These are phyloP conservation scores for Brachymystax lenok DNA, from an alignment of 2,797 vertebrate genomes.

Conservation along the genomic window DNA sequence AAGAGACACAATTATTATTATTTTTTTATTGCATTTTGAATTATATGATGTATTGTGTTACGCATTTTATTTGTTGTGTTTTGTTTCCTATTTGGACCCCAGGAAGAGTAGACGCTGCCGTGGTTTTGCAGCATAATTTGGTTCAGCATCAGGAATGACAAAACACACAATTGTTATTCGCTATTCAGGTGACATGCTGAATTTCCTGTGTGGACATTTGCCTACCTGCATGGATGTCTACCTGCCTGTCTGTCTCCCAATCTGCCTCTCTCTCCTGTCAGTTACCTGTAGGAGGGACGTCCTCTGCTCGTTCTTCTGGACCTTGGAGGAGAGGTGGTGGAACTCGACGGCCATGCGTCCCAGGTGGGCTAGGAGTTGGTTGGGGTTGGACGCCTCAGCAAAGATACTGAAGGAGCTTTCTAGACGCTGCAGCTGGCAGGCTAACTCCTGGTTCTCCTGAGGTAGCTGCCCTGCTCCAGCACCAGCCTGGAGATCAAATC, in stretches of 20 bases:
- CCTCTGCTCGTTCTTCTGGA: constrained; percentile 95
- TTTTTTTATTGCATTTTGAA: too few relatives aligned
- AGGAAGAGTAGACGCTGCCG: too few relatives aligned
- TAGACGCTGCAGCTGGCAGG: constrained; percentile 89
- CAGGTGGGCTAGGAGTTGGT: constrained; percentile 90
- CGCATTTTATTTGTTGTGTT: too few relatives aligned
- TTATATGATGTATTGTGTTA: too few relatives aligned
- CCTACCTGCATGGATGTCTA: too few relatives aligned
- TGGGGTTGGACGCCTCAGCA: constrained; percentile 91
- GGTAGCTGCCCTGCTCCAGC: constrained; percentile 67
- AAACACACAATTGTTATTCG: too few relatives aligned
- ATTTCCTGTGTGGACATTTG: neutral
- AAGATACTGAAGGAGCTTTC: constrained; percentile 94
- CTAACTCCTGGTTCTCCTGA: constrained; percentile 85
- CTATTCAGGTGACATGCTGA: too few relatives aligned
- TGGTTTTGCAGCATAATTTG: too few relatives aligned
- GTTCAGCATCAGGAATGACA: too few relatives aligned
- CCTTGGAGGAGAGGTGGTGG: constrained; percentile 94
- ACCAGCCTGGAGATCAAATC: constrained; percentile 31
- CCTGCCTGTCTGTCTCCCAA: neutral
- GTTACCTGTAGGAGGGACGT: constrained; percentile 92
- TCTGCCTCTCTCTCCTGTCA: neutral
- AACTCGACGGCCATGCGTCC: constrained; percentile 98
- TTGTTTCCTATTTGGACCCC: too few relatives aligned
- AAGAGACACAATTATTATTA: too few relatives aligned